A percentile compares a stretch with the other conserved stretches of the same genome.
These are phyloP conservation scores for Dryas iulia DNA, from an alignment of 1,140 invertebrate genomes.

Conservation along the genomic window DNA sequence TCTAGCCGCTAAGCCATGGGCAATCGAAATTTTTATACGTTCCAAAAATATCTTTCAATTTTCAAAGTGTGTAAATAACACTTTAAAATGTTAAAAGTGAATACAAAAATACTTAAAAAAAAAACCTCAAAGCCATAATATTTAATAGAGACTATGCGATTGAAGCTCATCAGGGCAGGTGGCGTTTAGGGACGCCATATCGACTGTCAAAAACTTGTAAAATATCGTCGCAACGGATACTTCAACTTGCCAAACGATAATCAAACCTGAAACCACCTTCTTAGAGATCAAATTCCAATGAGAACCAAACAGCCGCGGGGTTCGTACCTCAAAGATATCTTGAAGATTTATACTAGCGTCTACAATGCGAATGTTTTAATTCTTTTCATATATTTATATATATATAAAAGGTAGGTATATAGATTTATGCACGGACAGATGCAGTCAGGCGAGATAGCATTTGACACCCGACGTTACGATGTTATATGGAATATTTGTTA, in stretches of 20 bases:
- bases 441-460: conserved; percentile 50
- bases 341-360: conserved; percentile 72
- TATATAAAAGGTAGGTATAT: conserved; percentile 22
- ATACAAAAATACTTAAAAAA: no score
- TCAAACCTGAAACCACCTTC: background rate
- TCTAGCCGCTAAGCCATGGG: no score
- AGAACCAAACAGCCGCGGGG: conserved; percentile 44
- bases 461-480: conserved; percentile 34
- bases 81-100: no score
- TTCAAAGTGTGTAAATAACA: no score
- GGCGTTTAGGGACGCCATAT: conserved; percentile 62
- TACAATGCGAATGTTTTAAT: conserved; percentile 77
- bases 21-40: no score
- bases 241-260: background rate
- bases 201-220: conserved; percentile 81
- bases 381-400: conserved; percentile 64
- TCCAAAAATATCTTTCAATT: no score
- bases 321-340: conserved; percentile 70
- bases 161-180: conserved; percentile 51
- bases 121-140: conserved; percentile 8
- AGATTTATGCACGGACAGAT: conserved; percentile 76
- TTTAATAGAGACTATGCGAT: conserved; percentile 39
- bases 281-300: conserved; percentile 9
- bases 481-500: conserved; percentile 10
- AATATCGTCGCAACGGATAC: conserved; percentile 66